A percentile compares a stretch with the other conserved stretches of the same genome.
Evolutionary conservation across 2,797 vertebrate genomes (phyloP).

Genomic region (Sebastes goodei): DNA sequence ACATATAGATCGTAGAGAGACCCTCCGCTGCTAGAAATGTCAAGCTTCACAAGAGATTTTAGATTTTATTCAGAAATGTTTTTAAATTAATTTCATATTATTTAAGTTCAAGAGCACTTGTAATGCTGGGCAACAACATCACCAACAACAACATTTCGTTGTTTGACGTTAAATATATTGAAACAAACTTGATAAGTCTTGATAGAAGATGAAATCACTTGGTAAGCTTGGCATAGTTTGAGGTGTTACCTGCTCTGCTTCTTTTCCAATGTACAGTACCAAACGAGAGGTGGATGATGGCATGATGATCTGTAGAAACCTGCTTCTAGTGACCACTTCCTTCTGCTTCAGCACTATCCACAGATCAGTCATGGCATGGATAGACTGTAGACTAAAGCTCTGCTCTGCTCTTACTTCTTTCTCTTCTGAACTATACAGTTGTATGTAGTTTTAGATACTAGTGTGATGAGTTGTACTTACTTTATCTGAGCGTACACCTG

Average conservation of each 20-base stretch:
- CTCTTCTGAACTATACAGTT: not conserved
- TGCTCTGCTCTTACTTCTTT: constrained; percentile 37
- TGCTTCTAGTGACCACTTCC: constrained; percentile 50
- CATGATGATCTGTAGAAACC: constrained; percentile 64
- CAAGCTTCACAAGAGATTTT: constrained; percentile 56
- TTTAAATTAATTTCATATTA: constrained; percentile 9
- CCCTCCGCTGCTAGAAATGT: constrained; percentile 24
- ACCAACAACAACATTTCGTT: not conserved
- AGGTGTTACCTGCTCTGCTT: constrained; percentile 56
- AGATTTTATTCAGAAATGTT: constrained; percentile 28
- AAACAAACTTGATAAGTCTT: constrained; percentile 29
- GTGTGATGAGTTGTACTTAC: not conserved
- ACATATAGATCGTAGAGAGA: constrained; percentile 33
- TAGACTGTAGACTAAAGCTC: constrained; percentile 15
- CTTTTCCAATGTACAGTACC: constrained; percentile 30
- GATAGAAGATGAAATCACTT: constrained; percentile 50
- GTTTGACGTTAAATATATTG: constrained; percentile 21
- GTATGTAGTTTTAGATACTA: not conserved
- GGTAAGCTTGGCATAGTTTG: constrained; percentile 50
- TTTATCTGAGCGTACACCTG: not conserved
- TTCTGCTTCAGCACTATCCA: constrained; percentile 52
- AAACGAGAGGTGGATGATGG: constrained; percentile 40
- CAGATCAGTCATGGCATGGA: constrained; percentile 59
- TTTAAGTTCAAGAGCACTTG: not conserved
- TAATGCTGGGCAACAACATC: not conserved